Evolutionary conservation across 2,888 invertebrate genomes (phyloP), one percentile per base, ranked within the genome.

Genomic region (Mythimna albipuncta): DNA sequence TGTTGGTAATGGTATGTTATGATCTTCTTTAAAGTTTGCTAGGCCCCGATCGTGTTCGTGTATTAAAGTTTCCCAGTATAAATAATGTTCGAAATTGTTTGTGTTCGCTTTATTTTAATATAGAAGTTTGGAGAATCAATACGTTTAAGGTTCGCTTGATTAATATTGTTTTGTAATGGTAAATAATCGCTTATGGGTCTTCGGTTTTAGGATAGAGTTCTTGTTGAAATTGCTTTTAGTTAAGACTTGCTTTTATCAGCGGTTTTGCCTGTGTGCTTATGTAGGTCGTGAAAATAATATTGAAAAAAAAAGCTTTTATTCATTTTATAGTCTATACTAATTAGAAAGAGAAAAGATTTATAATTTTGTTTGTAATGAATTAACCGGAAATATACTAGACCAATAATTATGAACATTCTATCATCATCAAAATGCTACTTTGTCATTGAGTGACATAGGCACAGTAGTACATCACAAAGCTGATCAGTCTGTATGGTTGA

Each of bases 1-100:
- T 86, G 79, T 81, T 86, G 85, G 83, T 79, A 85, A 83, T 86
- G 78, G 84, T 72, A 67, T 77, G 77, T 82, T 82, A 85, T 85
- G 85, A 85, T 85, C 86, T 81, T 79, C 61, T 69, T 70, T 77
- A 77, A 85, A 84, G 80, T 84, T 80, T 55, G 66, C 54, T 69
- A 70, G 82, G 64, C 78, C 67, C 55, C 67, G 61, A 78, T 82
- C 79, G 62, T 65, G 82, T 69, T 69, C 77, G 52, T 52, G 64
- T 80, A 66, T 81, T 72, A 59, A 74, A 82, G 81, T 82, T 81
- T 68, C 1, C 44, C 50, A 26, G 69, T 64, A 62, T 70, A 69
- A 73, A 79, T 71, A 47, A 81, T 78, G 72, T 72, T 77, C 26
- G 57, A 41, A 62, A 70, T 80, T 80, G 81, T 80, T 84, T 84